Conservation (phyloP, 2,888 invertebrate genomes). For the Eubasilissa splendida region DNA sequence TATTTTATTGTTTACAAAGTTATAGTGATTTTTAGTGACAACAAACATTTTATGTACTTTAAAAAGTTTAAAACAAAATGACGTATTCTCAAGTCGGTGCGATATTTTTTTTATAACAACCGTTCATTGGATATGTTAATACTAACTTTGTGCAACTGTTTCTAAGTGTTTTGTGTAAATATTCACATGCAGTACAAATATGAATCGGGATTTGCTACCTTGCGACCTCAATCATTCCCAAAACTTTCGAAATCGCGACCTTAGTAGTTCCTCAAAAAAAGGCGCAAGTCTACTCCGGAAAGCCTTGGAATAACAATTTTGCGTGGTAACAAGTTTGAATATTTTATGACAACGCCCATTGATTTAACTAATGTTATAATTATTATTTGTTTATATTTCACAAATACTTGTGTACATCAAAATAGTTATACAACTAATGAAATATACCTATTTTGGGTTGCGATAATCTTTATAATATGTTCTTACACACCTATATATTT, state of each 20-base stretch:
- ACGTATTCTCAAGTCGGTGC: neutral
- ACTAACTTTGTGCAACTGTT: neutral
- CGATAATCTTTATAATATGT: too few relatives aligned
- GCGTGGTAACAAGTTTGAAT: slow-evolving; percentile 13
- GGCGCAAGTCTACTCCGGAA: neutral
- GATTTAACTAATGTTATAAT: neutral
- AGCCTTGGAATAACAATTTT: slow-evolving; percentile 10
- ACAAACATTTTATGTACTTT: slow-evolving; percentile 2
- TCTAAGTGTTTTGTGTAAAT: neutral
- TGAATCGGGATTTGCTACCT: slow-evolving; percentile 3
- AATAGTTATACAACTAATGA: too few relatives aligned
- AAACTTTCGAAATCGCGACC: slow-evolving; percentile 8
- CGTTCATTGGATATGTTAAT: neutral
- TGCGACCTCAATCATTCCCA: neutral
- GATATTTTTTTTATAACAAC: slow-evolving; percentile 7
- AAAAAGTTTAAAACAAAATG: neutral
- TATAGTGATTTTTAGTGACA: neutral
- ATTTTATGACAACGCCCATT: neutral
- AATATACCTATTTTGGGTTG: too few relatives aligned
- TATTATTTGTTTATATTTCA: too few relatives aligned
- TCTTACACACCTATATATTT: too few relatives aligned
- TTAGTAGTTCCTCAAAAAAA: neutral
- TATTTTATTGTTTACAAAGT: neutral
- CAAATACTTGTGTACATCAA: too few relatives aligned
- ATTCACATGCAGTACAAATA: neutral